phyloP scores from a whole-genome alignment of 1,140 invertebrate genomes.

The Zaprionus africanus region DNA sequence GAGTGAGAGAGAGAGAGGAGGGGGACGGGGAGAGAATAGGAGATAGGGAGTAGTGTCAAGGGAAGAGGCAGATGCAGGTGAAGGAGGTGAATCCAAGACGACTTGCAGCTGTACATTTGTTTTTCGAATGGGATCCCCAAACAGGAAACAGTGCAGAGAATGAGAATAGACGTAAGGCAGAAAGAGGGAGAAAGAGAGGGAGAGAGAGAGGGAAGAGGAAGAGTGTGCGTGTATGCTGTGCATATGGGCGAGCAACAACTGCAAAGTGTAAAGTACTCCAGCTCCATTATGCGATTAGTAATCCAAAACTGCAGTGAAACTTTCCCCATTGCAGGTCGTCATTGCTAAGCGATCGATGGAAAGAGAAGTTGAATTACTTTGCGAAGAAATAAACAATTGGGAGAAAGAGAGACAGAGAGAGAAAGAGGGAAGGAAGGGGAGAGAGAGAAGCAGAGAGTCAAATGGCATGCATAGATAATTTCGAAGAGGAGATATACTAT shows the following conservation, averaged over 20 bases:
- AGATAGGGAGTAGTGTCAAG: not conserved
- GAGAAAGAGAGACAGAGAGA: not conserved
- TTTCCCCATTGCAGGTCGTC: not conserved
- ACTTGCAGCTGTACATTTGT: slow-evolving; percentile 21
- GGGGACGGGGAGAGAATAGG: not conserved
- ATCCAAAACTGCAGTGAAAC: not conserved
- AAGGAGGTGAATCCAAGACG: slow-evolving; percentile 9
- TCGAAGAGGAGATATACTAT: too few relatives aligned
- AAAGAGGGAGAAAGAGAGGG: not conserved
- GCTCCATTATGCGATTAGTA: slow-evolving; percentile 10
- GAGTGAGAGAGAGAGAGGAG: too few relatives aligned
- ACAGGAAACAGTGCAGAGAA: not conserved
- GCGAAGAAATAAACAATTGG: not conserved
- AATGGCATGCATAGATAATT: too few relatives aligned
- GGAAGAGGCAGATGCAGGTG: not conserved
- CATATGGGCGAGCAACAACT: not conserved
- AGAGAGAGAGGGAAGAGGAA: not conserved
- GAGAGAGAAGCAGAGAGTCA: not conserved
- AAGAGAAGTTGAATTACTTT: not conserved
- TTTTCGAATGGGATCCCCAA: not conserved
- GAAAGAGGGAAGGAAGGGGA: too few relatives aligned
- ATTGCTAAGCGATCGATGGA: not conserved
- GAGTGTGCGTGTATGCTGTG: not conserved
- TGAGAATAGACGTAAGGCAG: not conserved
- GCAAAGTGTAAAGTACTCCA: not conserved